These are phyloP conservation scores for Vanacampus margaritifer DNA, from an alignment of 2,113 vertebrate species.

Conservation along the genomic window DNA sequence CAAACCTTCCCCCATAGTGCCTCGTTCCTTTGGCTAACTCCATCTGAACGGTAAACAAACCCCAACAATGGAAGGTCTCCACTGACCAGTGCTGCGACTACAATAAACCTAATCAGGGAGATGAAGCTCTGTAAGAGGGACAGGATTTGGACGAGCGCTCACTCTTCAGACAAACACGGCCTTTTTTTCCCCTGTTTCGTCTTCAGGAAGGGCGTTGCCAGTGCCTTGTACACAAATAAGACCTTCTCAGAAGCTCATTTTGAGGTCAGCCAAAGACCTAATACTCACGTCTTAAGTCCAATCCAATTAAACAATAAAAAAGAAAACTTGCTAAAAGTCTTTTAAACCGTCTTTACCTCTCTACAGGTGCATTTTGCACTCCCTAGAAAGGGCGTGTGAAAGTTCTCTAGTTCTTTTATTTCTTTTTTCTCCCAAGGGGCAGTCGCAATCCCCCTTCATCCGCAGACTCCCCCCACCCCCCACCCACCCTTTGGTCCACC, in stretches of 20 bases:
- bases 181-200: slow-evolving; percentile 24
- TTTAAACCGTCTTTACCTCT: slow-evolving; percentile 28
- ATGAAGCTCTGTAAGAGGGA: slow-evolving; percentile 15
- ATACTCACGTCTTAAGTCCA: background rate
- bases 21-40: slow-evolving; percentile 47
- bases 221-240: slow-evolving; percentile 31
- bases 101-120: slow-evolving; percentile 54
- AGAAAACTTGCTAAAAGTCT: background rate
- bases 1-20: slow-evolving; percentile 31
- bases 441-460: slow-evolving; percentile 10
- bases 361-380: slow-evolving; percentile 61
- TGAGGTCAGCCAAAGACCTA: slow-evolving; percentile 18
- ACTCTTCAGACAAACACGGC: slow-evolving; percentile 12
- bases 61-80: slow-evolving; percentile 52
- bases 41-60: slow-evolving; percentile 54
- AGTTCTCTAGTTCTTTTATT: slow-evolving; percentile 61
- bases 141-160: slow-evolving; percentile 7
- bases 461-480: slow-evolving; percentile 28
- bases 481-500: slow-evolving; percentile 42
- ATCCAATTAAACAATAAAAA: background rate
- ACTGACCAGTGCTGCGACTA: slow-evolving; percentile 35
- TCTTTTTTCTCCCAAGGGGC: slow-evolving; percentile 51
- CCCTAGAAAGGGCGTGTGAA: slow-evolving; percentile 58
- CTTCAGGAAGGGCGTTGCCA: slow-evolving; percentile 51
- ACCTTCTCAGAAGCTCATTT: slow-evolving; percentile 24